Evolutionary conservation across 2,797 vertebrate species (phyloP).

Genomic region (Podarcis lilfordi): DNA sequence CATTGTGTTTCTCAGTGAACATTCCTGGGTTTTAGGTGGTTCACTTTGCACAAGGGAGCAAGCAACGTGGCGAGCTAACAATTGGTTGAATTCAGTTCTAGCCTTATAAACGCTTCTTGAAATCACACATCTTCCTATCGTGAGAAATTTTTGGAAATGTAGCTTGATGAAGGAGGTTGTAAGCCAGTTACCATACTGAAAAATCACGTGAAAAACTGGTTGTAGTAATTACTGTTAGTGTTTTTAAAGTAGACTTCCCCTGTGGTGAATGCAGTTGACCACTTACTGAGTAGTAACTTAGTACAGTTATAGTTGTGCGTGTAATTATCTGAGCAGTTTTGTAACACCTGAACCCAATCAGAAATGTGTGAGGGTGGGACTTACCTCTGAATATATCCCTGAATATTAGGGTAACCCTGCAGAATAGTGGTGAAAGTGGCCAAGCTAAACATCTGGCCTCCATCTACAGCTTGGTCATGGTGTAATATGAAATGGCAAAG

Average conservation of each 20-base stretch:
- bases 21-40: background rate
- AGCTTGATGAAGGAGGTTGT: background rate
- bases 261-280: background rate
- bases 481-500: background rate
- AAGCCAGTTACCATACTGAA: background rate
- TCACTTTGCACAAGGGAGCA: background rate
- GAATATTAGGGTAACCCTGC: background rate
- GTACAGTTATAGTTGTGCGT: background rate
- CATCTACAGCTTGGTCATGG: background rate
- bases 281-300: background rate
- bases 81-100: background rate
- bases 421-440: background rate
- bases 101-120: background rate
- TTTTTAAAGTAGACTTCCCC: background rate
- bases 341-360: background rate
- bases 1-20: background rate
- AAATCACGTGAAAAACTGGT: background rate
- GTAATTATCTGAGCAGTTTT: background rate
- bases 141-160: background rate
- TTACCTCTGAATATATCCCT: background rate
- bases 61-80: background rate
- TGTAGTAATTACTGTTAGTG: background rate
- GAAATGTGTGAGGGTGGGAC: background rate
- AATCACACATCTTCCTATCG: background rate
- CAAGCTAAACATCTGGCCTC: background rate